Conservation (phyloP, 2,888 invertebrate genomes). For the Synergus laeviventris region DNA sequence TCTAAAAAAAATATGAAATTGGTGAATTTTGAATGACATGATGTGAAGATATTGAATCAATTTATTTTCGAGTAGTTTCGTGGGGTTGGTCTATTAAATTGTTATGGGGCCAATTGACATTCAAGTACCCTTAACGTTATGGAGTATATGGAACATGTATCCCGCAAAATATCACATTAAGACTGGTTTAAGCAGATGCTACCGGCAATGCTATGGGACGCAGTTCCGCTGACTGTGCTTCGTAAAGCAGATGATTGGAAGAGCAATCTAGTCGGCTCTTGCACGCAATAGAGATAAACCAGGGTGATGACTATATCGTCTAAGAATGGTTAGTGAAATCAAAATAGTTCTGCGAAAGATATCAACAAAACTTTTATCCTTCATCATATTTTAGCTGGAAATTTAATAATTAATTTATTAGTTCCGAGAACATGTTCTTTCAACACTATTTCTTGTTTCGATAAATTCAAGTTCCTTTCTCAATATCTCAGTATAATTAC, state of each 20-base stretch:
- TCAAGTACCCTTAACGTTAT: slow-evolving; percentile 35
- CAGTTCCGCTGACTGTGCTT: slow-evolving; percentile 56
- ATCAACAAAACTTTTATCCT: background rate
- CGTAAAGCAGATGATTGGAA: slow-evolving; percentile 62
- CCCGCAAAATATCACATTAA: slow-evolving; percentile 36
- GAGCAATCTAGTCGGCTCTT: slow-evolving; percentile 65
- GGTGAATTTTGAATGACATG: too few species aligned
- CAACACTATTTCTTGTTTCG: background rate
- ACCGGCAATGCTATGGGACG: slow-evolving; percentile 47
- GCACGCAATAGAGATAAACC: slow-evolving; percentile 45
- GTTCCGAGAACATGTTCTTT: background rate
- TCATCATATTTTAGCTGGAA: background rate
- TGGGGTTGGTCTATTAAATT: slow-evolving; percentile 28
- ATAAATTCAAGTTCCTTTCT: slow-evolving; percentile 9
- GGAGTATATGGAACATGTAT: slow-evolving; percentile 19
- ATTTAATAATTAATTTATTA: background rate
- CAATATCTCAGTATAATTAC: background rate
- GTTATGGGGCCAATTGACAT: slow-evolving; percentile 30
- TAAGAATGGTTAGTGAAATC: slow-evolving; percentile 35
- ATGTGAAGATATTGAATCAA: too few species aligned
- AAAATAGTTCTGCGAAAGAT: background rate
- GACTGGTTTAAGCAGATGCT: slow-evolving; percentile 36
- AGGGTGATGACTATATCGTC: slow-evolving; percentile 52
- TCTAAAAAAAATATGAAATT: too few species aligned
- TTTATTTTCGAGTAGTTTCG: background rate